A percentile compares a stretch with the other conserved stretches of the same genome.
Conservation (phyloP, 2,888 invertebrate species). For the Argyresthia goedartella region DNA sequence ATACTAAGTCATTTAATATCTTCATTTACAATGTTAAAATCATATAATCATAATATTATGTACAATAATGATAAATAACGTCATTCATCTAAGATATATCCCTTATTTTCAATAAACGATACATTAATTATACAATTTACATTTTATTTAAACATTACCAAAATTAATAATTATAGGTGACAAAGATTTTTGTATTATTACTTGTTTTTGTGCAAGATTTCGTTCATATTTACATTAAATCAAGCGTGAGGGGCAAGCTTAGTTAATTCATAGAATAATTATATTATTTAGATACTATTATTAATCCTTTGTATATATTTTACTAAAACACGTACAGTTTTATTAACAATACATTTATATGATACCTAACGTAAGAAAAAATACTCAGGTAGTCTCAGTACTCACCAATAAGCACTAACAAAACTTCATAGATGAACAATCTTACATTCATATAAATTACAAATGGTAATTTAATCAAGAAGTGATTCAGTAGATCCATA, state of each 20-base stretch:
- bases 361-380: background rate
- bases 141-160: conserved; percentile 38
- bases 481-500: too few species aligned
- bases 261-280: conserved; percentile 18
- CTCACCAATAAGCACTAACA: too few species aligned
- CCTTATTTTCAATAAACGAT: conserved; percentile 59
- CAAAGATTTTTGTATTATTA: conserved; percentile 24
- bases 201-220: conserved; percentile 48
- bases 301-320: background rate
- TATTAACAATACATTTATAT: background rate
- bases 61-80: conserved; percentile 43
- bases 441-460: too few species aligned
- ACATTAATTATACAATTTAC: conserved; percentile 31
- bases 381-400: too few species aligned
- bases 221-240: conserved; percentile 49
- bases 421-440: background rate
- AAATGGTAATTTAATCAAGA: too few species aligned
- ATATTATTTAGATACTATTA: background rate
- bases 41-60: conserved; percentile 38
- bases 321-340: background rate
- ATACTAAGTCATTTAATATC: conserved; percentile 51
- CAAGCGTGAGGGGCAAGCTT: conserved; percentile 64
- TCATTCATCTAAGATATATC: conserved; percentile 34
- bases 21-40: conserved; percentile 53
- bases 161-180: conserved; percentile 39